phyloP scores from a whole-genome alignment of 2,113 vertebrate genomes.

The Electrona antarctica region DNA sequence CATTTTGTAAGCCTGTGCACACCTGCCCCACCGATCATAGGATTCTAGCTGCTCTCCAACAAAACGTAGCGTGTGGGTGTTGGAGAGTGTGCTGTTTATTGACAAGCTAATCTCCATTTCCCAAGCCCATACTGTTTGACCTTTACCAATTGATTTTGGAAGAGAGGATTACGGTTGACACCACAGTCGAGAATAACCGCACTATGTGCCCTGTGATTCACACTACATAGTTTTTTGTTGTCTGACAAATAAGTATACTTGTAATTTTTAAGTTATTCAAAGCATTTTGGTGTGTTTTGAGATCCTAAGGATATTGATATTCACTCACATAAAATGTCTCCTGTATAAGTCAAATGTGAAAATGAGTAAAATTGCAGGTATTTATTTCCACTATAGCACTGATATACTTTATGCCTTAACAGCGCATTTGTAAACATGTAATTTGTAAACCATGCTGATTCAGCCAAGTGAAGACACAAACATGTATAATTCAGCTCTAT shows the following conservation, averaged over 20 bases:
- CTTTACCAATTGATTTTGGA: constrained; percentile 55
- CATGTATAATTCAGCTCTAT: not conserved
- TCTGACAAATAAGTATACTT: not conserved
- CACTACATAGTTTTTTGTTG: constrained; percentile 2
- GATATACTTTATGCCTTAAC: not conserved
- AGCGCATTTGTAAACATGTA: constrained; percentile 10
- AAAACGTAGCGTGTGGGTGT: constrained; percentile 23
- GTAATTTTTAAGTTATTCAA: too few relatives aligned
- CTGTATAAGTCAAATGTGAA: not conserved
- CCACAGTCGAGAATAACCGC: constrained; percentile 29
- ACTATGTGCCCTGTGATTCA: constrained; percentile 5
- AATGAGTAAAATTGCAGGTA: not conserved
- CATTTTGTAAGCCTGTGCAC: constrained; percentile 12
- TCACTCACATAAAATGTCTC: not conserved
- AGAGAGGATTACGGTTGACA: constrained; percentile 53
- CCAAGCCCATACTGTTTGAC: constrained; percentile 56
- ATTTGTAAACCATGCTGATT: not conserved
- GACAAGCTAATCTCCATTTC: constrained; percentile 63
- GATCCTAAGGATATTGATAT: too few relatives aligned
- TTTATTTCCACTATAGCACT: not conserved
- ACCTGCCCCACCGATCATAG: not conserved
- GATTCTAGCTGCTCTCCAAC: constrained; percentile 9
- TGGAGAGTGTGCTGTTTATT: constrained; percentile 43
- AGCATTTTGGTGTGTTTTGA: too few relatives aligned
- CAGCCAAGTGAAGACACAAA: not conserved